Conservation (phyloP, 2,797 vertebrate genomes). For the Coendou prehensilis region DNA sequence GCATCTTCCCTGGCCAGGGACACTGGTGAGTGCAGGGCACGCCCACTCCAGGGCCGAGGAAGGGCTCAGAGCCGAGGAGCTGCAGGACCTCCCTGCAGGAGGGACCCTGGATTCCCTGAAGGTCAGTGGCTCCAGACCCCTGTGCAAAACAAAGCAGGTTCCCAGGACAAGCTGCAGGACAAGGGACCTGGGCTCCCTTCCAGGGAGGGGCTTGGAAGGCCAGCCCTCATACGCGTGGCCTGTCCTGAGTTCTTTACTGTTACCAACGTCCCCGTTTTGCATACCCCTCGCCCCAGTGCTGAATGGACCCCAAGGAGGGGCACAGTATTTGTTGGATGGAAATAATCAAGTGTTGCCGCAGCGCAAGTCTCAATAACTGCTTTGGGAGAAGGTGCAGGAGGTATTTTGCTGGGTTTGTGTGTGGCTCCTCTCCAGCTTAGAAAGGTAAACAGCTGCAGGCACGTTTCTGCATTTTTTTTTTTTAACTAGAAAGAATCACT, state of each 20-base stretch:
- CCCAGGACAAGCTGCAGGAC: background rate
- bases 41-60: too few species aligned
- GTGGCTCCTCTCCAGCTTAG: background rate
- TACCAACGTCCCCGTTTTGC: accelerated
- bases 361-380: accelerated
- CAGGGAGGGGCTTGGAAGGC: background rate
- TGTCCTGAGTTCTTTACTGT: accelerated
- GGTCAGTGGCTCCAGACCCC: accelerated
- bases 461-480: background rate
- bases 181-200: background rate
- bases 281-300: background rate
- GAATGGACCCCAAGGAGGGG: accelerated
- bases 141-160: accelerated
- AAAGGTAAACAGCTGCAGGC: background rate
- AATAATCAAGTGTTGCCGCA: accelerated
- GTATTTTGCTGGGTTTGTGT: accelerated
- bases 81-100: background rate
- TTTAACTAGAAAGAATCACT: background rate
- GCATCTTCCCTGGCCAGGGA: background rate
- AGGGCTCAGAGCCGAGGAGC: background rate
- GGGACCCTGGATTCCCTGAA: accelerated
- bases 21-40: accelerated
- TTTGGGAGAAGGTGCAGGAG: background rate
- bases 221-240: accelerated
- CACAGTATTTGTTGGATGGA: accelerated